These are phyloP conservation scores for Dryobates pubescens DNA, from an alignment of 2,797 vertebrate species.

Conservation along the genomic window DNA sequence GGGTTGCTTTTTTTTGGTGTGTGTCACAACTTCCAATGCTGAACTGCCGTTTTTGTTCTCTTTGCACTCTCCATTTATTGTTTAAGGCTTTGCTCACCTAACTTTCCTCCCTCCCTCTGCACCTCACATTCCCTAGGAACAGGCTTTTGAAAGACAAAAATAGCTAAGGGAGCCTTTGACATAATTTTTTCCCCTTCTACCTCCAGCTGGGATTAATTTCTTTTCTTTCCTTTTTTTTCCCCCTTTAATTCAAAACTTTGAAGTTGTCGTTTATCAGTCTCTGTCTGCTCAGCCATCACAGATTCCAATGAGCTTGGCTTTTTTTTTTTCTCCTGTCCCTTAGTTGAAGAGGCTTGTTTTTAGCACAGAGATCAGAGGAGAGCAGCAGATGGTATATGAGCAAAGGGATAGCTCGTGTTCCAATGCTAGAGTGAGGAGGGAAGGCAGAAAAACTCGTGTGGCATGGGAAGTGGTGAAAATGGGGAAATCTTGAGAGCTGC, in stretches of 20 bases:
- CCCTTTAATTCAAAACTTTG: conserved; percentile 60
- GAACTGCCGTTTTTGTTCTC: conserved; percentile 59
- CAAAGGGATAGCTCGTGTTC: conserved; percentile 37
- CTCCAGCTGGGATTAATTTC: conserved; percentile 45
- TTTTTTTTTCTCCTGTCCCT: conserved; percentile 37
- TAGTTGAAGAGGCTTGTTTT: conserved; percentile 59
- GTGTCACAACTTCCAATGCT: conserved; percentile 49
- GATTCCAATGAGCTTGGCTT: conserved; percentile 57
- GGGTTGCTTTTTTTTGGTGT: conserved; percentile 37
- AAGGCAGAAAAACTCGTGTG: conserved; percentile 5
- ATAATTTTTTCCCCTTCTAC: conserved; percentile 61
- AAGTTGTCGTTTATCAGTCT: conserved; percentile 41
- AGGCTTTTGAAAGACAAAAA: conserved; percentile 59
- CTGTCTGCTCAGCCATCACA: conserved; percentile 40
- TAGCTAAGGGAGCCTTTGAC: conserved; percentile 47
- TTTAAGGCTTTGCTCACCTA: conserved; percentile 63
- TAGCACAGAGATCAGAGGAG: conserved; percentile 32
- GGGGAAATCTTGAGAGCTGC: neutral
- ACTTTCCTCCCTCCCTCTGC: conserved; percentile 20
- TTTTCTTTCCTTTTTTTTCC: neutral
- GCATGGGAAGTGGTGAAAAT: neutral
- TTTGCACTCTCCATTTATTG: conserved; percentile 36
- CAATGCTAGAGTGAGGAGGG: neutral
- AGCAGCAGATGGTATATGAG: conserved; percentile 54
- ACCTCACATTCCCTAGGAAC: conserved; percentile 35